Conservation (phyloP, 1,140 invertebrate species). For the Panagrolaimus sp. region DNA sequence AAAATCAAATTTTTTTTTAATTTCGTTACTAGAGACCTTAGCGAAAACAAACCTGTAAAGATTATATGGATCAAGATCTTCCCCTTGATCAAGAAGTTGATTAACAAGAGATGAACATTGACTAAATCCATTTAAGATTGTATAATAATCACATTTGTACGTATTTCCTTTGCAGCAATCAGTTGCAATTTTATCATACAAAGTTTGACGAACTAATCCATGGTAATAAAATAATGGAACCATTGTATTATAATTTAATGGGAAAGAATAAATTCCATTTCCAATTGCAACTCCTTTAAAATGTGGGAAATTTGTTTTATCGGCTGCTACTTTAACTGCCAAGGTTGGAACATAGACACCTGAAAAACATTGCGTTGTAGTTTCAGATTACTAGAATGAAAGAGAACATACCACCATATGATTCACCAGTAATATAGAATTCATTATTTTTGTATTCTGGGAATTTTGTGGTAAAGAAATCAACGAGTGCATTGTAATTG, state of each 20-base stretch:
- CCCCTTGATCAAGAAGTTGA: not conserved
- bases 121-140: not conserved
- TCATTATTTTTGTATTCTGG: slow-evolving; percentile 60
- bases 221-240: slow-evolving; percentile 17
- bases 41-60: not conserved
- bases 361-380: slow-evolving; percentile 63
- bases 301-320: slow-evolving; percentile 26
- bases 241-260: slow-evolving; percentile 18
- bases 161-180: slow-evolving; percentile 15
- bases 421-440: slow-evolving; percentile 61
- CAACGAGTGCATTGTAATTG: slow-evolving; percentile 60
- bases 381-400: slow-evolving; percentile 71
- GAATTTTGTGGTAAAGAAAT: slow-evolving; percentile 61
- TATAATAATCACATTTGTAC: slow-evolving; percentile 12
- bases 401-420: slow-evolving; percentile 51
- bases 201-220: slow-evolving; percentile 17
- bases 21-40: too few species aligned
- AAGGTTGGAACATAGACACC: slow-evolving; percentile 36
- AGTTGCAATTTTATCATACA: not conserved
- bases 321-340: slow-evolving; percentile 59
- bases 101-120: not conserved
- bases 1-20: too few species aligned
- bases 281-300: slow-evolving; percentile 21
- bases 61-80: slow-evolving; percentile 10
- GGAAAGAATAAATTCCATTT: slow-evolving; percentile 20